Base-by-base conservation (phyloP, 2,888 invertebrate species). In the Cremastinae sp. region DNA sequence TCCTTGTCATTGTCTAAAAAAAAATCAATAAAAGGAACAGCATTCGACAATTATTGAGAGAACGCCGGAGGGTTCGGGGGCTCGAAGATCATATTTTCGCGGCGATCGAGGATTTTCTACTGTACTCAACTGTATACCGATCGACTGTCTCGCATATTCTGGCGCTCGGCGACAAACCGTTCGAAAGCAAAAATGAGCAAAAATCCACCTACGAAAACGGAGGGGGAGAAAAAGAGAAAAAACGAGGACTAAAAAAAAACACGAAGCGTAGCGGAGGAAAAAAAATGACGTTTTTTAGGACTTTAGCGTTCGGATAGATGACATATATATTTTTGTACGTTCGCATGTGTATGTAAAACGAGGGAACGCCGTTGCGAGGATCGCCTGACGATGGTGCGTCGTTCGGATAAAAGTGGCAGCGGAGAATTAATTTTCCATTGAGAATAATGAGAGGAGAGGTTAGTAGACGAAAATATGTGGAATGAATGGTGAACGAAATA, bases 321-420 rank as follows among this genome's bases (percentile, higher is more conserved):
- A 88, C 85, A 85, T 86, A 89, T 89, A 88, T 89, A 89, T 89
- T 89, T 89, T 89, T 89, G 88, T 89, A 89, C 89, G 85, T 87
- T 88, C 87, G 87, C 87, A 86, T 82, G 78, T 81, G 81, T 81
- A 78, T 79, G 80, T 78, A 78, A 28, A 28, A 73, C 76, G 79
- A 79, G 78, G 80, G 78, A 74, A 73, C 75, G 72, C 76, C 73
- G 75, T 79, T 69, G 80, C 72, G 76, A 65, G 56, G 59, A 77
- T 58, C 59, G 74, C 61, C 59, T 38, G 10, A 36, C 7, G 64
- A 64, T 12, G 38, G 18, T 16, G 22, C 64, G 54, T 51, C 59
- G 64, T 61, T 54, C 41, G 34, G 43, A 70, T 8, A 65, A 54
- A n/a, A n/a, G n/a, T n/a, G n/a, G 54, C 61, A 16, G 56, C 28